These are phyloP conservation scores for Drosophila rufa DNA, from an alignment of 1,140 invertebrate genomes.

Conservation along the genomic window DNA sequence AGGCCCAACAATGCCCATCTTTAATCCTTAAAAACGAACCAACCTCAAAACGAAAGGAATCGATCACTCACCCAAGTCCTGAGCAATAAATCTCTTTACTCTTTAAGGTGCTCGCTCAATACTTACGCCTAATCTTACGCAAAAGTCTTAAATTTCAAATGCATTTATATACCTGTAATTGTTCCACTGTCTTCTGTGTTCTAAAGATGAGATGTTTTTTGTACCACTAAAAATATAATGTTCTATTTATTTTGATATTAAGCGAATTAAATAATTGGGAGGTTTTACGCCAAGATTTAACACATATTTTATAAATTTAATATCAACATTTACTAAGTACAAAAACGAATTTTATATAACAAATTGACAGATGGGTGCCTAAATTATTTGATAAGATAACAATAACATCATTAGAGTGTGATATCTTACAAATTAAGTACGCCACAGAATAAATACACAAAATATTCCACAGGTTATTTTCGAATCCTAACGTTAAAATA, in stretches of 20 bases:
- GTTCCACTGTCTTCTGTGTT: slow-evolving; percentile 41
- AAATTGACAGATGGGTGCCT: too few species aligned
- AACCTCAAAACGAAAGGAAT: slow-evolving; percentile 21
- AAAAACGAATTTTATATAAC: too few species aligned
- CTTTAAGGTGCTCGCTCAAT: slow-evolving; percentile 46
- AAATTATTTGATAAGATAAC: neutral
- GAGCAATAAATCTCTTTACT: slow-evolving; percentile 48
- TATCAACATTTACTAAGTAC: too few species aligned
- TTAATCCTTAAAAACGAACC: slow-evolving; percentile 38
- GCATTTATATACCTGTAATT: slow-evolving; percentile 63
- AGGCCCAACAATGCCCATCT: slow-evolving; percentile 82
- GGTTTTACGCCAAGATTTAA: neutral
- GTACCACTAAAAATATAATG: slow-evolving; percentile 29
- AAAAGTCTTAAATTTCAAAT: slow-evolving; percentile 38
- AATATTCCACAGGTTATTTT: neutral
- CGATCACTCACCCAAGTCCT: slow-evolving; percentile 34
- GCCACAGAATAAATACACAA: neutral
- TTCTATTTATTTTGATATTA: slow-evolving; percentile 12
- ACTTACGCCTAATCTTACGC: slow-evolving; percentile 28
- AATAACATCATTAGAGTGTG: neutral
- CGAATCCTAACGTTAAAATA: neutral
- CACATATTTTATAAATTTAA: too few species aligned
- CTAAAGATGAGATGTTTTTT: slow-evolving; percentile 47
- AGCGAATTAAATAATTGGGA: neutral
- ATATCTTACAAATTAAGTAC: too few species aligned